phyloP scores from a whole-genome alignment of 2,113 vertebrate species.

The Siniperca chuatsi region DNA sequence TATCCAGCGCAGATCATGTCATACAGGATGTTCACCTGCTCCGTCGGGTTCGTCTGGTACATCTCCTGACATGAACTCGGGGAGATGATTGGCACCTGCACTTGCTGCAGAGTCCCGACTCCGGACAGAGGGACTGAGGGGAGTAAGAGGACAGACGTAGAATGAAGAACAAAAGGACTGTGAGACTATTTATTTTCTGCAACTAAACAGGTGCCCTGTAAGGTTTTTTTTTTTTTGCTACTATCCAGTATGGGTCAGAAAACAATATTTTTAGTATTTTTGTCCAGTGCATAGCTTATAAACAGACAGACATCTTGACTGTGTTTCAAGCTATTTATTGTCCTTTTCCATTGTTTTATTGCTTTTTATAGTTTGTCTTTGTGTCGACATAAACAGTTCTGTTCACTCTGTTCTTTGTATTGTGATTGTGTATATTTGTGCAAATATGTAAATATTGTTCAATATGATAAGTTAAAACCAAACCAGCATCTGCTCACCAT shows the following conservation, averaged over 20 bases:
- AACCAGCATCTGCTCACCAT: neutral
- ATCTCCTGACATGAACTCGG: slow-evolving; percentile 78
- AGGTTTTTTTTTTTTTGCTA: neutral
- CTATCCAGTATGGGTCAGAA: neutral
- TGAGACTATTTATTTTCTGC: neutral
- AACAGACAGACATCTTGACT: neutral
- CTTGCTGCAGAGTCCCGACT: slow-evolving; percentile 80
- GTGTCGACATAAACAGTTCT: neutral
- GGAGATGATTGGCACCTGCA: slow-evolving; percentile 83
- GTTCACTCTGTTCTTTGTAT: neutral
- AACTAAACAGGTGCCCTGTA: neutral
- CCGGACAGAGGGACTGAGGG: slow-evolving; percentile 75
- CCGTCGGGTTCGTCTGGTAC: slow-evolving; percentile 61
- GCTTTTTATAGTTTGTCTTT: neutral
- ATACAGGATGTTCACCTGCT: slow-evolving; percentile 72
- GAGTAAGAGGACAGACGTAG: neutral
- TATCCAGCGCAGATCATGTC: slow-evolving; percentile 87
- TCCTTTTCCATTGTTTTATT: neutral
- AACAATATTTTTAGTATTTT: neutral
- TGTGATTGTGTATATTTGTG: neutral
- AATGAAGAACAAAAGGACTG: slow-evolving; percentile 10
- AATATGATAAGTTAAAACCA: neutral
- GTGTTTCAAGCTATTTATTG: neutral
- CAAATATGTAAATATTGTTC: neutral
- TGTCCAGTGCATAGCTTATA: neutral